Evolutionary conservation across 1,140 invertebrate species (phyloP), one percentile per base, ranked within the genome.

Genomic region (Bombus huntii): DNA sequence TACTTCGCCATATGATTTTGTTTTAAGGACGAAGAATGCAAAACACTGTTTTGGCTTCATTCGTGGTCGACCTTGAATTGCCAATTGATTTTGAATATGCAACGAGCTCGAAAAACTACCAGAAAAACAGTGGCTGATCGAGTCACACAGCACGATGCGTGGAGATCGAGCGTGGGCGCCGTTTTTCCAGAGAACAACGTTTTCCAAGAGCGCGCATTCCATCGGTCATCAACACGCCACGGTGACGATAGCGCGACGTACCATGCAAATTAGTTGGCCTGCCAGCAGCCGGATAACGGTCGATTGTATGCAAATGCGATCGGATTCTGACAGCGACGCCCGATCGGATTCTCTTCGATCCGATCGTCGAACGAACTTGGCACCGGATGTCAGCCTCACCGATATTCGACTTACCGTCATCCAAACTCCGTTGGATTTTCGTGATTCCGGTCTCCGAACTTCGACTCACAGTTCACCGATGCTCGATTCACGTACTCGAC

Each of bases 271-370:
- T 90, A 89, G 62, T 66, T 72, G 66, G 59, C 68, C 66, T 34
- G 65, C 47, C 47, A 53, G 47, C 68, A 42, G 28, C 65, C 90
- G 81, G 87, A 90, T 91, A 87, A 91, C 77, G 81, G 39, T 34
- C 85, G 85, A 91, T 89, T 91, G 87, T 91, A 91, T 91, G 90
- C 71, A 89, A 91, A 90, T 91, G 81, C 80, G 77, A 91, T 91
- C 85, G 82, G 89, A 89, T 91, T 83, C 76, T 88, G 84, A 81
- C 77, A 57, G 81, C 39, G 78, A 57, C 66, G 86, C 66, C 73
- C 87, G 74, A 75, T 62, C 80, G 66, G 81, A 87, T 87, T 72
- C 73, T 37, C 57, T 78, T 53, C 68, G 82, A 62, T 80, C 42
- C 72, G 76, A 74, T 79, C 66, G 37, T 37, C 70, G 73, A 10